Evolutionary conservation across 37 sponge, comb jelly and placozoan species (phyloP), one percentile per base, ranked within the genome.

Genomic region (Cliona cf. orientalis): DNA sequence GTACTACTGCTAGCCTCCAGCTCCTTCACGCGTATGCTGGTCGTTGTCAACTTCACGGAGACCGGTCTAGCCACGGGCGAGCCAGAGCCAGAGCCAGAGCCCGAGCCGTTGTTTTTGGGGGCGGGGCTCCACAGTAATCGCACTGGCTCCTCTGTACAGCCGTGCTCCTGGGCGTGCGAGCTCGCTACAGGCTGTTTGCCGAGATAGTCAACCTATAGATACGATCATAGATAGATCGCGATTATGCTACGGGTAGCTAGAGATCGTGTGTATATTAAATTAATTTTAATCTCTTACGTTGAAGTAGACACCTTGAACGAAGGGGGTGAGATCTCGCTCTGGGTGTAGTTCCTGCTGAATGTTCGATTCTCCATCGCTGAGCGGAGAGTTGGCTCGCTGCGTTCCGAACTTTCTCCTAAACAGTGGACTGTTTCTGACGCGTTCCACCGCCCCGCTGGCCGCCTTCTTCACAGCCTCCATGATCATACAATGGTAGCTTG

Each of bases 291-390:
- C n/a, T n/a, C 65, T 14, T 49, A 82, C 91, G 23, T 86, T 63
- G 71, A 86, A 90, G 72, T 87, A 86, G 74, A 94, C 36, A 12
- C 95, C 95, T 46, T 90, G 91, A 5, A 94, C 91, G 38, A 94
- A 94, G 7, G 95, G 95, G 0, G 95, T 94, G 62, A 73, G 74
- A 46, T 94, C 95, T 41, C 71, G 79, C 42, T 90, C 85, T 0
- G 91, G 95, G 35, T 41, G 38, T 9, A 87, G 58, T 11, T 63
- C 26, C 12, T 41, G 72, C 70, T 72, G 55, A 32, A 7, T 29
- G 5, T 36, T 49, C 1, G 6, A 33, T 1, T n/a, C 39, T 5
- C 36, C 43, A 1, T 49, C 36, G n/a, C 39, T 69, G 11, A 12
- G 35, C 28, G 41, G 5, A 6, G 76, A 26, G 5, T 36, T 60